A percentile compares a stretch with the other conserved stretches of the same genome.
Evolutionary conservation across 30 jellyfish, hydroid and myxozoan species (phyloP).

Genomic region (Aurelia sp.): DNA sequence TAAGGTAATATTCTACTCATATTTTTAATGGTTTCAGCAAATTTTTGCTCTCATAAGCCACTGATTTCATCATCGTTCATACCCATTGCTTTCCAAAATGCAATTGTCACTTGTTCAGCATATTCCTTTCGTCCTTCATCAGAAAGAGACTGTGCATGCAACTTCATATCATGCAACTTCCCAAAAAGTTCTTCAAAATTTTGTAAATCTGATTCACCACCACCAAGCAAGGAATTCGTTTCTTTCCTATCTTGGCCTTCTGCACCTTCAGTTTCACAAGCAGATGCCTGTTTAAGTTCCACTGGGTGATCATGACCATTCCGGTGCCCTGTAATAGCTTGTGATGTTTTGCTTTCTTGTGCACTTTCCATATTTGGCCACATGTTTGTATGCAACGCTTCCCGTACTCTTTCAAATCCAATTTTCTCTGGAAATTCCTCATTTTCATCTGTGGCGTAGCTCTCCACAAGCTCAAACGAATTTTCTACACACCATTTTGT

Average conservation of each 20-base stretch:
- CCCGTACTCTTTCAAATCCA: conserved; percentile 82
- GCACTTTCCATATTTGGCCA: conserved; percentile 80
- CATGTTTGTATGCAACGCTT: conserved; percentile 80
- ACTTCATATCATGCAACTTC: conserved; percentile 78
- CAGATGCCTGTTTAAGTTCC: not conserved
- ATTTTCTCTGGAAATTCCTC: conserved; percentile 75
- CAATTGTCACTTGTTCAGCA: conserved; percentile 93
- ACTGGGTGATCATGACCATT: not conserved
- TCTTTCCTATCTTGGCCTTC: not conserved
- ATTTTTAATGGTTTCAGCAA: no score
- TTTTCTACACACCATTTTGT: conserved; percentile 56
- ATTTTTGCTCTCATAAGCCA: conserved; percentile 33
- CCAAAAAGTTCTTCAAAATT: conserved; percentile 86
- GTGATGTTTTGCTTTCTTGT: no score
- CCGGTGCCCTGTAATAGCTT: no score
- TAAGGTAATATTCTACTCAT: no score
- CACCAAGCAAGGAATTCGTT: conserved; percentile 8
- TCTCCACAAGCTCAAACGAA: conserved; percentile 70
- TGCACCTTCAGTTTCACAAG: not conserved
- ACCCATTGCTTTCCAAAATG: conserved; percentile 96
- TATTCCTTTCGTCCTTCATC: conserved; percentile 81
- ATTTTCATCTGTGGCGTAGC: conserved; percentile 25
- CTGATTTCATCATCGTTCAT: conserved; percentile 85
- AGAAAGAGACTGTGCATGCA: conserved; percentile 66
- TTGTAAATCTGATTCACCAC: conserved; percentile 60